phyloP scores from a whole-genome alignment of 2,888 invertebrate species.

The Drosophila macrospina region DNA sequence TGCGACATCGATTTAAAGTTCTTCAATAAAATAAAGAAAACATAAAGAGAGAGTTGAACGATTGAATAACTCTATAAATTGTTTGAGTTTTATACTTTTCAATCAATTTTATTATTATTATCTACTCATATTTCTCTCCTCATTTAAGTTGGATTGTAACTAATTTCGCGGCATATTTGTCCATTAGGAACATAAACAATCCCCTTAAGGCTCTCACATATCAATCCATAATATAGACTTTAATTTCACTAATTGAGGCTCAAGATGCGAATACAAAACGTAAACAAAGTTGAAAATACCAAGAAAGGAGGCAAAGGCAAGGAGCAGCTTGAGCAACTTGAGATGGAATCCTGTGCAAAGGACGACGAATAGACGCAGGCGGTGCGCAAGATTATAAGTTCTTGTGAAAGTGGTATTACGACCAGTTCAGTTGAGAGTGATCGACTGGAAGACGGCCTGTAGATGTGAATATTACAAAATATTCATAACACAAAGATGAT shows the following conservation, averaged over 20 bases:
- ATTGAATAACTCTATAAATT: neutral
- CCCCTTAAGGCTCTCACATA: conserved; percentile 2
- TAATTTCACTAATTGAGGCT: conserved; percentile 55
- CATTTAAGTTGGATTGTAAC: neutral
- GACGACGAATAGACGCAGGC: conserved; percentile 4
- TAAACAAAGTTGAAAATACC: conserved; percentile 19
- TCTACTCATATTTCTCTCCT: neutral
- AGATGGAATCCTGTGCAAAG: conserved; percentile 14
- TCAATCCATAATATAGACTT: conserved; percentile 20
- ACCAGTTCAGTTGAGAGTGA: neutral
- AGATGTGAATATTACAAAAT: neutral
- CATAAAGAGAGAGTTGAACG: neutral
- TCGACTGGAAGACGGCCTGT: neutral
- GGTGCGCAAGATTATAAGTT: conserved; percentile 41
- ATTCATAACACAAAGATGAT: neutral
- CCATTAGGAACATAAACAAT: conserved; percentile 10
- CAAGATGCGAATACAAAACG: neutral
- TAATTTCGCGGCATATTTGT: neutral
- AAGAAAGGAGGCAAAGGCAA: conserved; percentile 7
- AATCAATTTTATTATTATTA: neutral
- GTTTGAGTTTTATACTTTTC: neutral
- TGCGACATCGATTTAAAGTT: conserved; percentile 10
- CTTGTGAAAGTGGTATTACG: conserved; percentile 57
- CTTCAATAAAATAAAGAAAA: neutral
- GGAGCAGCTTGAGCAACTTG: conserved; percentile 7